Conservation (phyloP, 2,113 vertebrate genomes). For the Triplophysa dalaica region DNA sequence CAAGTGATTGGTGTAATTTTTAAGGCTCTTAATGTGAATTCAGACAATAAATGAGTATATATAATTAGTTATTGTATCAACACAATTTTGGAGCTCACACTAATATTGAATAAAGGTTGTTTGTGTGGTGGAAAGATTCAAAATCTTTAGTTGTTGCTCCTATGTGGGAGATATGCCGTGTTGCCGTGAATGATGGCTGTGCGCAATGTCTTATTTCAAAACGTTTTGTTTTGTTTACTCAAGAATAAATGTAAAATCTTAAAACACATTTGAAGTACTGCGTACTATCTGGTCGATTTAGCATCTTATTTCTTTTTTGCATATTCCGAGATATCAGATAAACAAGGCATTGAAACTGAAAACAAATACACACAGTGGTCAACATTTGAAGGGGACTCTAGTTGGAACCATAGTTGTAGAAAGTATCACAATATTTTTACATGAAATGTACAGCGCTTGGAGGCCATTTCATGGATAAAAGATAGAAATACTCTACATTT, state of each 20-base stretch:
- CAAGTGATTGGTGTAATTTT: conserved; percentile 7
- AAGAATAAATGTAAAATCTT: background rate
- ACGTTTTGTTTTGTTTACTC: background rate
- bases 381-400: too few relatives aligned
- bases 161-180: background rate
- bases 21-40: conserved; percentile 15
- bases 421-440: too few relatives aligned
- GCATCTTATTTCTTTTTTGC: too few relatives aligned
- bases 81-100: conserved; percentile 12
- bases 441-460: background rate
- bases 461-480: too few relatives aligned
- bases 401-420: too few relatives aligned
- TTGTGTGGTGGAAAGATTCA: conserved; percentile 30
- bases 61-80: conserved; percentile 17
- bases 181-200: background rate
- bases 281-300: too few relatives aligned
- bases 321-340: too few relatives aligned
- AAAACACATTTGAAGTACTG: too few relatives aligned
- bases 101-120: conserved; percentile 20
- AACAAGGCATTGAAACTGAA: too few relatives aligned
- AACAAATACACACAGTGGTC: too few relatives aligned
- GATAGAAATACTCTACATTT: too few relatives aligned
- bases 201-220: conserved; percentile 4
- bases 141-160: conserved; percentile 33
- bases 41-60: conserved; percentile 16